Base-by-base conservation (phyloP, 2,888 invertebrate species). In the Dasysyrphus tricinctus region DNA sequence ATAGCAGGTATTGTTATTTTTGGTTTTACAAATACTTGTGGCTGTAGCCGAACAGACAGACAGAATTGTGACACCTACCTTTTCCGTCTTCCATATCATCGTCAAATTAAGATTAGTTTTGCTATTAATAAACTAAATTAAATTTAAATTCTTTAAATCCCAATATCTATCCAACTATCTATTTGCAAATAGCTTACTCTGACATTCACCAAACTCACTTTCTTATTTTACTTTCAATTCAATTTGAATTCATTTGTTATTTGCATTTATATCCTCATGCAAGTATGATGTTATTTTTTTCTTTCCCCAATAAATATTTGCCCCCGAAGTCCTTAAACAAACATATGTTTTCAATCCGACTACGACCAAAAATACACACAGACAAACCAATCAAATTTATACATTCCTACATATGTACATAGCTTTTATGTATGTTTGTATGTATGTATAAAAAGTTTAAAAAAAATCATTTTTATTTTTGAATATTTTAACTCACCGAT, bases 401-500 rank as follows among this genome's bases (percentile, higher is more conserved):
- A 61, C 19, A 42, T 39, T 24, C 9, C 42, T 5, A 24, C 0
- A 19, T 37, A 16, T 42, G 42, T 57, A 19, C 39, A 11, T 56
- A 16, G 37, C 32, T 32, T 32, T 32, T 32, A 4, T 32, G 3
- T 32, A 4, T 32, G 3, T 32, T 32, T 32, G n/a, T n/a, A n/a
- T n/a, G n/a, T n/a, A n/a, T n/a, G n/a, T n/a, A n/a, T n/a, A 14
- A 63, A 51, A 12, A 7, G 19, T 12, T 14, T 42, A 3, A 44
- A 42, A 5, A 42, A 42, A 42, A 42, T 16, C 39, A 24, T 61
- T 39, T 24, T 9, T 49, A 24, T 29, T 44, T 29, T 54, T 24
- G 51, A 32, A 49, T 69, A 80, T 73, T 42, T 80, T 14, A 76
- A 90, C 95, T 94, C 92, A 97, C 97, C 93, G 97, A 97, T 93